These are phyloP conservation scores for Charaxes varanes DNA, from an alignment of 1,140 invertebrate species.

Conservation along the genomic window DNA sequence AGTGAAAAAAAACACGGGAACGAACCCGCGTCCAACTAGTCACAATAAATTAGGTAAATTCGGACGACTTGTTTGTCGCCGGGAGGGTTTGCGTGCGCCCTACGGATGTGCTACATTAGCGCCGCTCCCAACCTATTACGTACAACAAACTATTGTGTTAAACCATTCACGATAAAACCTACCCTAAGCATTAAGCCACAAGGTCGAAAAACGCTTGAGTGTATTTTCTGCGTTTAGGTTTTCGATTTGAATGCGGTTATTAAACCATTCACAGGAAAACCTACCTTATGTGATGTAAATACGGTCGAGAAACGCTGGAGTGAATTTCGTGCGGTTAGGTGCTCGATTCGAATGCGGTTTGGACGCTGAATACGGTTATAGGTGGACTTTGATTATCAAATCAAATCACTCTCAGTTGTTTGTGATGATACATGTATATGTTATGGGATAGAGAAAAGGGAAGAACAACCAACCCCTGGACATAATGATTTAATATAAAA, in stretches of 20 bases:
- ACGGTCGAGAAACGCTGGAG: no score
- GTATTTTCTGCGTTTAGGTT: slow-evolving; percentile 9
- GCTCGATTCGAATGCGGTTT: slow-evolving; percentile 25
- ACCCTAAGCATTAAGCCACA: background rate
- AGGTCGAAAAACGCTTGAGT: no score
- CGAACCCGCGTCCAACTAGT: no score
- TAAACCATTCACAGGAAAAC: no score
- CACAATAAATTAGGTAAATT: slow-evolving; percentile 40
- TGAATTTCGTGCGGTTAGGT: slow-evolving; percentile 9
- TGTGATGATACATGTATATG: no score
- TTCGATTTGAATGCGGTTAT: slow-evolving; percentile 26
- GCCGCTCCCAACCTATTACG: slow-evolving; percentile 34
- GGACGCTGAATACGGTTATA: slow-evolving; percentile 25
- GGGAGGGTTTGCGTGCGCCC: slow-evolving; percentile 22
- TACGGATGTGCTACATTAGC: slow-evolving; percentile 38
- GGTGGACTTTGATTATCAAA: no score
- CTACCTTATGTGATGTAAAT: no score
- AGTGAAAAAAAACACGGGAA: no score
- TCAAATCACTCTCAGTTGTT: no score
- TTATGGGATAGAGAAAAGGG: no score
- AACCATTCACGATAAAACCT: background rate
- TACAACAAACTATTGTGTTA: slow-evolving; percentile 25
- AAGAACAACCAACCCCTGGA: no score
- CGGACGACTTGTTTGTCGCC: slow-evolving; percentile 16
- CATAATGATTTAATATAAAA: no score